A percentile compares a stretch with the other conserved stretches of the same genome.
phyloP scores from a whole-genome alignment of 2,113 vertebrate genomes.

The Crocuta crocuta region DNA sequence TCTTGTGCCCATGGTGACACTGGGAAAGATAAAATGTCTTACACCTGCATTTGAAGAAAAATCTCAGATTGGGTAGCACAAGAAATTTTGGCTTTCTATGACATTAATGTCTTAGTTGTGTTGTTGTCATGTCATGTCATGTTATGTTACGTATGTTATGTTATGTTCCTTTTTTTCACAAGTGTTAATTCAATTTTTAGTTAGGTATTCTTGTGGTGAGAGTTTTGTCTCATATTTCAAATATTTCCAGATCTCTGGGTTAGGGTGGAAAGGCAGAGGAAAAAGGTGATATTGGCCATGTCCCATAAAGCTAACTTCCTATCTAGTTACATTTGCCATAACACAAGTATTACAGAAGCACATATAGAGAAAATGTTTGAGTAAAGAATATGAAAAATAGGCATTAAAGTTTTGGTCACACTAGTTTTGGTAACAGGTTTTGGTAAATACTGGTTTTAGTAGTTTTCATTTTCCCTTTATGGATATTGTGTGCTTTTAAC shows the following conservation, averaged over 20 bases:
- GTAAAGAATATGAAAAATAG: background rate
- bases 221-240: background rate
- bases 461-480: background rate
- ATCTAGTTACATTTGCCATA: background rate
- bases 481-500: background rate
- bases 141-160: background rate
- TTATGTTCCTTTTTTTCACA: background rate
- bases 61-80: background rate
- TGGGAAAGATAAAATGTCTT: background rate
- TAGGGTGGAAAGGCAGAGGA: background rate
- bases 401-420: background rate
- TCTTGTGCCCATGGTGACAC: too few relatives aligned
- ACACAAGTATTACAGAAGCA: background rate
- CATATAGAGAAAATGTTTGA: conserved; percentile 18
- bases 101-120: background rate
- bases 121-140: background rate
- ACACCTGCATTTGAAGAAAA: background rate
- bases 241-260: background rate
- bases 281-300: background rate
- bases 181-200: background rate
- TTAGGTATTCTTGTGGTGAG: background rate
- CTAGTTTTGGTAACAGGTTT: background rate
- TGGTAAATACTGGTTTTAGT: background rate
- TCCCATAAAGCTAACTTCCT: background rate
- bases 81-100: background rate